phyloP scores from a whole-genome alignment of 2,797 vertebrate genomes.

The Sebastiscus tertius region DNA sequence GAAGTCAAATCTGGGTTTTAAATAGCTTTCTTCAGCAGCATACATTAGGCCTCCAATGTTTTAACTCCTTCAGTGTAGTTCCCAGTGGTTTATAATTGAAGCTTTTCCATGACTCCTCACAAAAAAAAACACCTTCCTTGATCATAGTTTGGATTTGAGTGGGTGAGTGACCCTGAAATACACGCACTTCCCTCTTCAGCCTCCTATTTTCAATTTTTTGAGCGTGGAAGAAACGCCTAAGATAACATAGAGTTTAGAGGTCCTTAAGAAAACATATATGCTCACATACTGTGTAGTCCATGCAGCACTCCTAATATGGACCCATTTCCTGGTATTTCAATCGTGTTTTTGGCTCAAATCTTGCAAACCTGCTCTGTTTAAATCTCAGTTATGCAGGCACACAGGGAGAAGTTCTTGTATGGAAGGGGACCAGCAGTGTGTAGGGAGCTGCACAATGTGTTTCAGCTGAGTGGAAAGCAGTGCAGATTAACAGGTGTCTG shows the following conservation, averaged over 20 bases:
- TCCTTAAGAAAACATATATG: neutral
- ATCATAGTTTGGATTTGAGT: conserved; percentile 1
- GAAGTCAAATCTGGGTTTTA: neutral
- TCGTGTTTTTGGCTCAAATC: conserved; percentile 6
- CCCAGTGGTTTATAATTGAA: conserved; percentile 24
- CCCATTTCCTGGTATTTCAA: conserved; percentile 8
- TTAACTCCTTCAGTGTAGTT: neutral
- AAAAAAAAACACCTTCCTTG: neutral
- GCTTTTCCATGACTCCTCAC: conserved; percentile 5
- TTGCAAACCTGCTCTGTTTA: conserved; percentile 4
- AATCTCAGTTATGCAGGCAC: conserved; percentile 4
- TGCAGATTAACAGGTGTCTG: conserved; percentile 24
- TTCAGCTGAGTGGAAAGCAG: conserved; percentile 37
- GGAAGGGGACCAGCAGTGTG: neutral
- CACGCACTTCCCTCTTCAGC: neutral
- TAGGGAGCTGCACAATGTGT: neutral
- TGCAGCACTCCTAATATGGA: conserved; percentile 12
- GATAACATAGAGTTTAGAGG: neutral
- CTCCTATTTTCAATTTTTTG: conserved; percentile 16
- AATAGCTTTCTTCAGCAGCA: neutral
- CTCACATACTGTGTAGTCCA: neutral
- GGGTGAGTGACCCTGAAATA: conserved; percentile 18
- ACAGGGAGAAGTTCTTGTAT: conserved; percentile 5
- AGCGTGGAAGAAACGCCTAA: neutral
- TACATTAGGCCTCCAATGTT: neutral